Evolutionary conservation across 2,797 vertebrate genomes (phyloP).

Genomic region (Tarsius wallacei): DNA sequence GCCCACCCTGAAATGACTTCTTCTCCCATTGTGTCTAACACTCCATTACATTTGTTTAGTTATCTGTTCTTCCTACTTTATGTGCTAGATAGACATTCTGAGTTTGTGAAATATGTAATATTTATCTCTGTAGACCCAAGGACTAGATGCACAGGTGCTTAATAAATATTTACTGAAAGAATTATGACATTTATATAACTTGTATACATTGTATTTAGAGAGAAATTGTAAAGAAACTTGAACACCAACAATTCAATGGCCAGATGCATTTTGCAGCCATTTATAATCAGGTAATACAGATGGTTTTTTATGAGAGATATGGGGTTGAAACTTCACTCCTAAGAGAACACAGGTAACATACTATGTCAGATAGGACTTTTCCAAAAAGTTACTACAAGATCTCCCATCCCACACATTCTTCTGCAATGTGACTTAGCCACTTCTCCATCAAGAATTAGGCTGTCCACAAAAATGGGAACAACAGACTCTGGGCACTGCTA

Average conservation of each 20-base stretch:
- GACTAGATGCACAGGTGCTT: not conserved
- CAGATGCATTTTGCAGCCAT: not conserved
- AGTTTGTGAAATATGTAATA: not conserved
- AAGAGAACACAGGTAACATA: not conserved
- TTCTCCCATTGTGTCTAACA: not conserved
- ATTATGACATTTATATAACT: not conserved
- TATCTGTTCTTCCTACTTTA: not conserved
- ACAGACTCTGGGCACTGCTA: too few relatives aligned
- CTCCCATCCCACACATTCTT: not conserved
- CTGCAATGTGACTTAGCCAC: not conserved
- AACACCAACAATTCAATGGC: not conserved
- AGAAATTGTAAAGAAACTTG: not conserved
- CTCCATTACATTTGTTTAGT: not conserved
- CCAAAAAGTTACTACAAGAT: not conserved
- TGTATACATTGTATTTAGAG: too few relatives aligned
- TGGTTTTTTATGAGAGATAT: not conserved
- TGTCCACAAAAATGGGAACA: not conserved
- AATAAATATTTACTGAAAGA: not conserved
- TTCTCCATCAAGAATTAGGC: not conserved
- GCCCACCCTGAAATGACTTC: not conserved
- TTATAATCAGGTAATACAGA: not conserved
- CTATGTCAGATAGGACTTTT: not conserved
- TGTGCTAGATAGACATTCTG: not conserved
- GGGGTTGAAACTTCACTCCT: not conserved
- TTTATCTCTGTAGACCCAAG: not conserved